These are phyloP conservation scores for Hermaeophaga mercurialis DNA, from an alignment of 2,888 invertebrate genomes.

Conservation along the genomic window DNA sequence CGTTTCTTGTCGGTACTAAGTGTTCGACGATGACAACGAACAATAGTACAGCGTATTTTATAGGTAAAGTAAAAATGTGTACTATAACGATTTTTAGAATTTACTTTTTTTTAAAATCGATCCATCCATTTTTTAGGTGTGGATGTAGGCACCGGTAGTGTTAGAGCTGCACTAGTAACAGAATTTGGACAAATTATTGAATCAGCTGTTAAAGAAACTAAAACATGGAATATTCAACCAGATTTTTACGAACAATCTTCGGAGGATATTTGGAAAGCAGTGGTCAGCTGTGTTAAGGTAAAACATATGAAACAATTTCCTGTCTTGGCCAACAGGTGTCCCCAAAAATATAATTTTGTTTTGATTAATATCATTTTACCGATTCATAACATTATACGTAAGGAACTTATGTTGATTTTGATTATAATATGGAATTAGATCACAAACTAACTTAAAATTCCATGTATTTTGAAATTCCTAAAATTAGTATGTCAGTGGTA, in stretches of 20 bases:
- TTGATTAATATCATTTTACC: too few relatives aligned
- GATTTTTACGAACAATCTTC: constrained; percentile 91
- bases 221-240: constrained; percentile 72
- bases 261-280: constrained; percentile 83
- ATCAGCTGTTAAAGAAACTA: constrained; percentile 67
- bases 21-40: constrained; percentile 14
- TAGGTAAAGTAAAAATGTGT: constrained; percentile 8
- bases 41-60: constrained; percentile 15
- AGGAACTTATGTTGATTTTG: too few relatives aligned
- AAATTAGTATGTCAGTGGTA: too few relatives aligned
- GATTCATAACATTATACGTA: too few relatives aligned
- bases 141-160: constrained; percentile 93
- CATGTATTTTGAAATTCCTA: too few relatives aligned
- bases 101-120: not conserved
- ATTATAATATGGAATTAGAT: too few relatives aligned
- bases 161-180: constrained; percentile 80
- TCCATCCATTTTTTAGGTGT: constrained; percentile 74
- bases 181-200: constrained; percentile 70
- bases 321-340: too few relatives aligned
- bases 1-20: not conserved
- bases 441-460: too few relatives aligned
- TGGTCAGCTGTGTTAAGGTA: constrained; percentile 77
- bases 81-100: not conserved
- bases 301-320: too few relatives aligned
- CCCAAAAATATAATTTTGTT: too few relatives aligned